These are phyloP conservation scores for Lobophora halterata DNA, from an alignment of 2,888 invertebrate species.

Conservation along the genomic window DNA sequence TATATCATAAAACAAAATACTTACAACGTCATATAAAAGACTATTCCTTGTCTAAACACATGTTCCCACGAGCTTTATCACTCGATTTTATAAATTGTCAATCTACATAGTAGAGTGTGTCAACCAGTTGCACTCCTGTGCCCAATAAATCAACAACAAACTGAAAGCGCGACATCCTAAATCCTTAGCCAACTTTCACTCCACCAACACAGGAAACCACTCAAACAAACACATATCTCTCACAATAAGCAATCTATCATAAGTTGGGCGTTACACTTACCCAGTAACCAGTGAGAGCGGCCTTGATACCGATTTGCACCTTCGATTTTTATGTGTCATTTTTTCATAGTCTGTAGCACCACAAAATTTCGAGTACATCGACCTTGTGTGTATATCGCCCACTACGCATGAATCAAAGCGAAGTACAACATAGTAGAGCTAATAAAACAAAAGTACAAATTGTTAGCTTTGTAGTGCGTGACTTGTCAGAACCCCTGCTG, in stretches of 20 bases:
- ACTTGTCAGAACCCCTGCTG: too few species aligned
- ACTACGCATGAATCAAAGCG: slow-evolving; percentile 66
- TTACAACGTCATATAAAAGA: too few species aligned
- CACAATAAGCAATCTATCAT: slow-evolving; percentile 78
- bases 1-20: too few species aligned
- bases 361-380: slow-evolving; percentile 74
- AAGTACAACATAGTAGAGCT: slow-evolving; percentile 46
- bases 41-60: too few species aligned
- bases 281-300: slow-evolving; percentile 73
- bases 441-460: slow-evolving; percentile 25
- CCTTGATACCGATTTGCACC: slow-evolving; percentile 77
- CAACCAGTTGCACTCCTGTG: slow-evolving; percentile 16
- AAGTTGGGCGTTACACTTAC: slow-evolving; percentile 77
- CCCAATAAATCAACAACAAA: slow-evolving; percentile 16
- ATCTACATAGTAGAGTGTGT: too few species aligned
- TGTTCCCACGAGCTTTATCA: too few species aligned
- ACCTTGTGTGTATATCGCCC: slow-evolving; percentile 75
- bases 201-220: slow-evolving; percentile 71
- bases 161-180: slow-evolving; percentile 49
- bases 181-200: slow-evolving; percentile 72
- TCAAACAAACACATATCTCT: slow-evolving; percentile 73
- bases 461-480: too few species aligned
- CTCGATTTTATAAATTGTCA: too few species aligned
- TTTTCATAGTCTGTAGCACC: slow-evolving; percentile 71
- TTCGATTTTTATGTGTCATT: slow-evolving; percentile 75